Evolutionary conservation across 2,797 vertebrate genomes (phyloP), one percentile per base, ranked within the genome.

Genomic region (Coregonus suidteri): DNA sequence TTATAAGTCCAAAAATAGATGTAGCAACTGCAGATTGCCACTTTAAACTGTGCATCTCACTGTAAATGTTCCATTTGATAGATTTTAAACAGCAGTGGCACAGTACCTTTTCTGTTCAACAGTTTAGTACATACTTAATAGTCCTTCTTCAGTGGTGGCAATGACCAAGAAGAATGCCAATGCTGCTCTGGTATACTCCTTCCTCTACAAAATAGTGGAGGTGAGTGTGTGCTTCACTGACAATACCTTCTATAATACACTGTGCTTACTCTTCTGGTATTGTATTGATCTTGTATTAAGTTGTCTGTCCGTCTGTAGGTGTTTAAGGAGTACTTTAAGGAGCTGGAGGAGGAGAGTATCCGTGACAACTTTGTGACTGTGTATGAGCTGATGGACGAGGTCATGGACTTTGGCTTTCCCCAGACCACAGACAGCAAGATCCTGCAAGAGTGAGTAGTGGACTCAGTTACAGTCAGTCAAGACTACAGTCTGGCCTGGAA

Each of bases 361-460:
- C 94, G 94, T 1, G 95, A 96, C 87, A 96, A 96, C 89, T 96
- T 96, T 87, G 95, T 96, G 86, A 95, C 93, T 0, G 94, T 96
- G 62, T 96, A 96, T 15, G 95, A 96, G 87, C 91, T 96, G 76
- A 91, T 96, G 94, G 95, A 96, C 7, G 95, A 96, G 85, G 84
- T 96, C 77, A 96, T 96, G 95, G 95, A 96, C 86, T 96, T 94
- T 52, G 95, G 95, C 47, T 95, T 96, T 75, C 95, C 95, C 59
- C 95, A 96, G 85, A 96, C 95, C 1, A 96, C 95, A 0, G 95
- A 96, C 85, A 95, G 95, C 93, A 95, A 95, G 89, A 95, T 96
- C 85, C 90, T 96, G n/a, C 93, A 95, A 84, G 95, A 96, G 95
- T 95, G 91, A 95, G 73, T 74, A 95, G 56, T 64, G 71, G 71